Evolutionary conservation across 2,888 invertebrate species (phyloP), one percentile per base, ranked within the genome.

Genomic region (Caenorhabditis sp.): DNA sequence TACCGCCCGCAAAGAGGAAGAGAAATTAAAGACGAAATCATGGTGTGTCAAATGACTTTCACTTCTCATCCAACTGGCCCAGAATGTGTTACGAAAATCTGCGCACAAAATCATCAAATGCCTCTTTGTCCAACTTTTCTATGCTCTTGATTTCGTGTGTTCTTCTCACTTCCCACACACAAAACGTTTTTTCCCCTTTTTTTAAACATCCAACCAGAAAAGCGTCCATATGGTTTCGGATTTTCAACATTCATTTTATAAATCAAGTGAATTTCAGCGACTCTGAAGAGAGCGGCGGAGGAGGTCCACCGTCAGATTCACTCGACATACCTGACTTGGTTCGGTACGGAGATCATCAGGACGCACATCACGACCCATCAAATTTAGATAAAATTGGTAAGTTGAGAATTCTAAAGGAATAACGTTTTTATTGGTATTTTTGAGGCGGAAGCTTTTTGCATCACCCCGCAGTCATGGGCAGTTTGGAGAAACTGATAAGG

Each of bases 401-500:
- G 66, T n/a, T n/a, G n/a, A 26, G 13, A 9, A 13, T 7, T 2
- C 6, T 24, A 46, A 17, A 26, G 5, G 7, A 41, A 20, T 20
- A 20, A 45, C 17, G 17, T 8, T 30, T n/a, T 26, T 5, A n/a
- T 13, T 1, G 30, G 2, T 5, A 22, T 45, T 30, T 72, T 70
- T 2, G 39, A 75, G 76, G 76, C 22, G 58, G 70, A 22, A 59
- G 58, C 45, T 58, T 82, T 61, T 66, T 82, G 50, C 74, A 78
- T 43, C 75, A 83, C 73, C 83, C 81, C 41, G 74, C 77, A 61
- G 78, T 79, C 52, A 83, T 83, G 83, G 83, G 81, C 0, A 80
- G 81, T 52, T 48, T 83, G 32, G 83, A 83, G 56, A 83, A 83
- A 58, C 71, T 83, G 20, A 80, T 83, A 46, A 83, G 81, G 83